A percentile compares a stretch with the other conserved stretches of the same genome.
These are phyloP conservation scores for Lethrus apterus DNA, from an alignment of 1,140 invertebrate species.

Conservation along the genomic window DNA sequence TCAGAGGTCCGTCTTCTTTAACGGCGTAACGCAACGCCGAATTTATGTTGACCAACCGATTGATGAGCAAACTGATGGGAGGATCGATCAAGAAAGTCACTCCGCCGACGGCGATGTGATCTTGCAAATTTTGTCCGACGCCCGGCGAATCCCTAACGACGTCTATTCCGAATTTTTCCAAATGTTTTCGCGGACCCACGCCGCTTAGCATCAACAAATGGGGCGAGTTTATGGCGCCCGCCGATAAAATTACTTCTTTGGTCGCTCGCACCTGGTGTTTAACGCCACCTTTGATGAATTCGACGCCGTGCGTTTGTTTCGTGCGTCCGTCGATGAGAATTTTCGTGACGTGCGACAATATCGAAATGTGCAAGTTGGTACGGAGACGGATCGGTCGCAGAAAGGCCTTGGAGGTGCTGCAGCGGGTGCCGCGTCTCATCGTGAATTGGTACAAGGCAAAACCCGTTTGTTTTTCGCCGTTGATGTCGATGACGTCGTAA, in stretches of 20 bases:
- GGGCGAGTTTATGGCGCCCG: slow-evolving; percentile 68
- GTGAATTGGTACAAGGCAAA: slow-evolving; percentile 72
- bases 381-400: slow-evolving; percentile 64
- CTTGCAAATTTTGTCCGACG: slow-evolving; percentile 76
- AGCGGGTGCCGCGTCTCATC: slow-evolving; percentile 68
- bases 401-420: slow-evolving; percentile 74
- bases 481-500: slow-evolving; percentile 70
- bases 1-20: slow-evolving; percentile 71
- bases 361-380: slow-evolving; percentile 64
- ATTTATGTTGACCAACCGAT: slow-evolving; percentile 68
- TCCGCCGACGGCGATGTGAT: slow-evolving; percentile 74
- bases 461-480: slow-evolving; percentile 73
- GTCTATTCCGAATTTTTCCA: slow-evolving; percentile 57
- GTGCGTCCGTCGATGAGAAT: slow-evolving; percentile 63
- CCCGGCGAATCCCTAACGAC: slow-evolving; percentile 65
- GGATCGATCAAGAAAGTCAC: slow-evolving; percentile 73
- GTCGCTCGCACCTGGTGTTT: slow-evolving; percentile 59
- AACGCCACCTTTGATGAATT: slow-evolving; percentile 62
- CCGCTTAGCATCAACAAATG: slow-evolving; percentile 83
- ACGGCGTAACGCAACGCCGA: slow-evolving; percentile 68
- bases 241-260: slow-evolving; percentile 72
- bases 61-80: slow-evolving; percentile 67
- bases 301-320: slow-evolving; percentile 66
- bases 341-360: slow-evolving; percentile 70
- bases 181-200: slow-evolving; percentile 64